phyloP scores from a whole-genome alignment of 2,113 vertebrate species.

The Alouatta palliata region DNA sequence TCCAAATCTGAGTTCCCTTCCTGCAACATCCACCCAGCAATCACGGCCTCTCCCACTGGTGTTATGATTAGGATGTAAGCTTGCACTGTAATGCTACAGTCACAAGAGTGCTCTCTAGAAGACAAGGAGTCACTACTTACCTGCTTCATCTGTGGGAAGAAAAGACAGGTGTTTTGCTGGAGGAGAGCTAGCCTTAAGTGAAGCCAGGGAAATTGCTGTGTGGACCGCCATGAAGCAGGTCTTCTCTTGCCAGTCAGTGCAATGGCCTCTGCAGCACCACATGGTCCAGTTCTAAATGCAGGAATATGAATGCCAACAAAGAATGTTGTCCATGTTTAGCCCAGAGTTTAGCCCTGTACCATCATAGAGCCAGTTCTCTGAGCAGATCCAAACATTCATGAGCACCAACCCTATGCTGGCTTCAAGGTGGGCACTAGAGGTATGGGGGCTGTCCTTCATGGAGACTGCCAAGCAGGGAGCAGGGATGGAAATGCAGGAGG shows the following conservation, averaged over 20 bases:
- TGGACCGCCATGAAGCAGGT: fast-evolving
- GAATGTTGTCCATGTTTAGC: background rate
- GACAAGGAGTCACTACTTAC: background rate
- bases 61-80: background rate
- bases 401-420: background rate
- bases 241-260: fast-evolving
- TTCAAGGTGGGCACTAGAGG: background rate
- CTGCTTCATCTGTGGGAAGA: background rate
- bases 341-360: background rate
- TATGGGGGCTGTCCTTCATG: background rate
- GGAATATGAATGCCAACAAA: background rate
- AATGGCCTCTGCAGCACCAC: background rate
- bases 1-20: background rate
- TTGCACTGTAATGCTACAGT: background rate
- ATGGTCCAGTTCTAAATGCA: too few species aligned
- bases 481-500: fast-evolving
- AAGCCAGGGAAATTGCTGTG: background rate
- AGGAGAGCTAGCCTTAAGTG: background rate
- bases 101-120: background rate
- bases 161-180: too few species aligned
- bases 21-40: background rate
- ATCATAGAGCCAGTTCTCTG: background rate
- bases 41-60: fast-evolving
- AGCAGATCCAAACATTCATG: background rate
- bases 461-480: background rate